Evolutionary conservation across 1,140 invertebrate species (phyloP), one percentile per base, ranked within the genome.

Genomic region (Drosophila neocordata): DNA sequence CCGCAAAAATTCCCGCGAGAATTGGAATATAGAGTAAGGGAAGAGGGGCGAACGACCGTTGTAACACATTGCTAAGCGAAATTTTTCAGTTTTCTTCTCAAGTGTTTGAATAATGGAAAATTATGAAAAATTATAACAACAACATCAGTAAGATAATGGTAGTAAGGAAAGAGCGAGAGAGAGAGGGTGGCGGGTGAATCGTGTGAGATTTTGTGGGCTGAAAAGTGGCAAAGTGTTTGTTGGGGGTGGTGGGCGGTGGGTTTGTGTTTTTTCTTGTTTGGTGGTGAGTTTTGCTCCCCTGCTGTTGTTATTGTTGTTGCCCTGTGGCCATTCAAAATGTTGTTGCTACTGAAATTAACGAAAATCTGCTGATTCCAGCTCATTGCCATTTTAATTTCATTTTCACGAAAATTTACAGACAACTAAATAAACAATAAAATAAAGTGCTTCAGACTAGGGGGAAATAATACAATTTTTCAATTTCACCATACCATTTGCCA

Each of bases 341-440:
- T 76, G 81, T 73, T 69, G 57, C 61, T 67, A 55, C 20, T 37
- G 44, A 89, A 84, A 84, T 89, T 90, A 88, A 90, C 71, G 70
- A 79, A 90, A 91, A 91, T 91, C 89, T 91, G 89, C 89, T 91
- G 89, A 91, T 91, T 91, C 89, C 89, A 91, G 79, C 82, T 91
- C 89, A 91, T 91, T 91, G 89, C 89, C 89, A 80, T 90, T 91
- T 91, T 89, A 80, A 89, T 83, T 90, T 90, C 73, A 90, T 90
- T 90, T 90, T 48, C 8, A 73, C 68, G 62, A 65, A 59, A 78
- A 74, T 90, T 87, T 87, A 80, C 80, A 89, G 79, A 85, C 81
- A 90, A 64, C 8, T 56, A 56, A 56, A 56, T 56, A 56, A 56
- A 56, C 53, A 56, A 56, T 56, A 34, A 56, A 11, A 34, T 34